Evolutionary conservation across 2,113 vertebrate species (phyloP).

Genomic region (Phoenicopterus ruber): DNA sequence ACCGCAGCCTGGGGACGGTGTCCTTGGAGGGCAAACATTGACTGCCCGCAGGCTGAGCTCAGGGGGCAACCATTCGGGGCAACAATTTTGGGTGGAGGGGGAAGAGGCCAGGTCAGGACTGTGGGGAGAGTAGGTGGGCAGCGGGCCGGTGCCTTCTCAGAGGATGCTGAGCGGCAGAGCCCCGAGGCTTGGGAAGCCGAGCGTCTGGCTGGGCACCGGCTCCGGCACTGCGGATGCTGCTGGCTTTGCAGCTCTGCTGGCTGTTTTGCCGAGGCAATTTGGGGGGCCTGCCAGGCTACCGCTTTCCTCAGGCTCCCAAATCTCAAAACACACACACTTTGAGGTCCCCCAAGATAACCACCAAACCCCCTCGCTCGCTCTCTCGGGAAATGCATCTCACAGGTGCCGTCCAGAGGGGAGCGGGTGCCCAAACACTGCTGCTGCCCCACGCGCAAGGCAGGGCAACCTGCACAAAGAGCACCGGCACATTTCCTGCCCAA

Average conservation of each 20-base stretch:
- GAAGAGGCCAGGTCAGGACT: neutral
- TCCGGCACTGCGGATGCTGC: neutral
- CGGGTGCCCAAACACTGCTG: neutral
- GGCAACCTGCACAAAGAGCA: neutral
- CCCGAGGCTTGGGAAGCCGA: neutral
- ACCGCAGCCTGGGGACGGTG: neutral
- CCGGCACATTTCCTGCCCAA: neutral
- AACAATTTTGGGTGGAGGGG: neutral
- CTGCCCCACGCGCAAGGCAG: neutral
- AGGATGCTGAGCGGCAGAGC: neutral
- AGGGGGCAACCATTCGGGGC: neutral
- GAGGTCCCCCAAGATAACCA: neutral
- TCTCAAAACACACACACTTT: neutral
- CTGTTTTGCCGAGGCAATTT: neutral
- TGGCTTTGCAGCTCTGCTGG: neutral
- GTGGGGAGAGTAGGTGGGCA: neutral
- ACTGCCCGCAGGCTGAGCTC: neutral
- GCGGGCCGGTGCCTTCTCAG: rapidly evolving
- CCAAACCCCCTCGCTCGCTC: rapidly evolving
- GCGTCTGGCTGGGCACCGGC: neutral
- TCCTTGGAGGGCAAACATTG: neutral
- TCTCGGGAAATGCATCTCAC: neutral
- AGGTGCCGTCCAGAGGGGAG: neutral
- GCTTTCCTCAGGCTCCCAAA: neutral
- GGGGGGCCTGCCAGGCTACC: neutral